Conservation (phyloP, 2,797 vertebrate genomes). For the Enteromius trimaculatus region DNA sequence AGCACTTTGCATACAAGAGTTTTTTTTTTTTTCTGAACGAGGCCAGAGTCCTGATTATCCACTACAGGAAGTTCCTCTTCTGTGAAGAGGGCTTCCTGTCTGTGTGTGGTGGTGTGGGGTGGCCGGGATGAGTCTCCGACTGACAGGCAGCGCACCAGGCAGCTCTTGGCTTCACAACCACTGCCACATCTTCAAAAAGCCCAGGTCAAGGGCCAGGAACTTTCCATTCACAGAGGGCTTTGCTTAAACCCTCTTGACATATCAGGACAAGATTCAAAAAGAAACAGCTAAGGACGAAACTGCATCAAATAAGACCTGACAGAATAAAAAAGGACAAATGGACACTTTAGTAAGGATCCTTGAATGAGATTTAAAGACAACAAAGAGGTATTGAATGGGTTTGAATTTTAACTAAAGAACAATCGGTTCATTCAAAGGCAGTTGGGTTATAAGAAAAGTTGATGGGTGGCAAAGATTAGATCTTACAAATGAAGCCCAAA, state of each 20-base stretch:
- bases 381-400: neutral
- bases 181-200: conserved; percentile 46
- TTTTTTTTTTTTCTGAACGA: conserved; percentile 9
- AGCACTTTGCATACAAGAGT: conserved; percentile 41
- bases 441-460: neutral
- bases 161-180: conserved; percentile 24
- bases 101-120: conserved; percentile 22
- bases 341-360: neutral
- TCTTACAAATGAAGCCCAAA: neutral
- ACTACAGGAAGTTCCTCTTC: conserved; percentile 47
- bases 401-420: neutral
- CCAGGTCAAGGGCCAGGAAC: conserved; percentile 37
- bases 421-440: neutral
- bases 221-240: neutral
- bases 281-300: neutral
- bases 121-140: conserved; percentile 39
- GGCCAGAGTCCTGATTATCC: neutral
- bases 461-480: conserved; percentile 17
- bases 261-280: conserved; percentile 38
- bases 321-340: conserved; percentile 7
- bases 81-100: conserved; percentile 45
- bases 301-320: conserved; percentile 16
- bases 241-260: conserved; percentile 31
- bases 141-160: conserved; percentile 36
- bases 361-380: neutral